Evolutionary conservation across 2,888 invertebrate genomes (phyloP).

Genomic region (Spicauda simplicius): DNA sequence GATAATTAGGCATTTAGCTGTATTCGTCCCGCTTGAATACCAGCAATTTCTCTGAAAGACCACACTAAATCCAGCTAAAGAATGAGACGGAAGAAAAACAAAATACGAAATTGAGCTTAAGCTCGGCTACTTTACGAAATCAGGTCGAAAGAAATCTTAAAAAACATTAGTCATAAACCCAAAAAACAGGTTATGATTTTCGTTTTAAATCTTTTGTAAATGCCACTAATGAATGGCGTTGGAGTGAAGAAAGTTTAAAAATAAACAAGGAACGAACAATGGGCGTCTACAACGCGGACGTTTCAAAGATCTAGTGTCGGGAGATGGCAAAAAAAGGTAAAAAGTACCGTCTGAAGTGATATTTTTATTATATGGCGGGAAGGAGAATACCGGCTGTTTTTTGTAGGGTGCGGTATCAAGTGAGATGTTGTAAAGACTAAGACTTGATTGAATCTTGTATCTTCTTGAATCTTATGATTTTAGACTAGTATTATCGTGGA

Average conservation of each 20-base stretch:
- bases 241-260: constrained; percentile 50
- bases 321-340: constrained; percentile 42
- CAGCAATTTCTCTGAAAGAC: not conserved
- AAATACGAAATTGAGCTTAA: not conserved
- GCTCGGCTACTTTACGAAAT: constrained; percentile 14
- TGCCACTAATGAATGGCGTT: constrained; percentile 52
- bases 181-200: constrained; percentile 36
- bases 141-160: constrained; percentile 13
- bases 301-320: constrained; percentile 53
- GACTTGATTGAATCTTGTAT: too few species aligned
- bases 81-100: not conserved
- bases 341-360: constrained; percentile 28
- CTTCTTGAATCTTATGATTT: too few species aligned
- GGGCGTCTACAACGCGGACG: constrained; percentile 52
- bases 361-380: constrained; percentile 1
- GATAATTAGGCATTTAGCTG: not conserved
- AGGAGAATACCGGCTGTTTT: not conserved
- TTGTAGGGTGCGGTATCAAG: not conserved
- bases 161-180: constrained; percentile 25
- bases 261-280: constrained; percentile 56
- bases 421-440: too few species aligned
- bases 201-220: constrained; percentile 41
- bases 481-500: too few species aligned
- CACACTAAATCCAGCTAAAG: not conserved
- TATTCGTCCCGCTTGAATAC: constrained; percentile 19